Base-by-base conservation (phyloP, 2,888 invertebrate genomes). In the Luffia ferchaultella region DNA sequence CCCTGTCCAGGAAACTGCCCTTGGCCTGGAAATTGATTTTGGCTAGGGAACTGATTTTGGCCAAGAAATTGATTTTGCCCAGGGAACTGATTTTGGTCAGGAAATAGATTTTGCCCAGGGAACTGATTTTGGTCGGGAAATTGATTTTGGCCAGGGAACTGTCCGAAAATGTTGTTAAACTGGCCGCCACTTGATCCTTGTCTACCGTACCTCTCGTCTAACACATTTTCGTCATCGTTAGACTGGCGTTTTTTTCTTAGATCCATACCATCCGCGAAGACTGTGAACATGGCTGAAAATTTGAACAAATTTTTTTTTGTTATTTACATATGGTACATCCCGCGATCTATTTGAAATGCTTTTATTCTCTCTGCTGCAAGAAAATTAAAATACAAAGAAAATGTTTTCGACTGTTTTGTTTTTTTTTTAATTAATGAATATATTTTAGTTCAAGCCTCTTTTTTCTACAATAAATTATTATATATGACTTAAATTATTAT, bases 201-300 rank as follows among this genome's bases (percentile, higher is more conserved):
- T 59, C 58, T 65, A 9, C 67, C 73, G 19, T 76, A 77, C 53
- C 72, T 70, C 49, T 78, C 75, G 2, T 77, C 77, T 49, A 77
- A 55, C 15, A 58, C 58, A 15, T 59, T 56, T 16, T 20, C 30
- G 18, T 19, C 2, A 16, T 55, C 52, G 18, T 48, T 30, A 2
- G 59, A 46, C 53, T 77, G 72, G 1, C 66, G 63, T 51, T 61
- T 67, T 19, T 62, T 58, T 50, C 73, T 65, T 16, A 66, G 53
- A 51, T 55, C 58, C 60, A 64, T 60, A 16, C 64, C 63, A 40
- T 41, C 9, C 17, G 41, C 7, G 12, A 42, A 18, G 18, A 59
- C 60, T 45, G 60, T 50, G 18, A 68, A 46, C 1, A 73, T 46
- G 52, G 62, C 76, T 76, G 67, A 42, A 65, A 65, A 53, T 16